Evolutionary conservation across 2,797 vertebrate genomes (phyloP), one percentile per base, ranked within the genome.

Genomic region (Takifugu ocellatus): DNA sequence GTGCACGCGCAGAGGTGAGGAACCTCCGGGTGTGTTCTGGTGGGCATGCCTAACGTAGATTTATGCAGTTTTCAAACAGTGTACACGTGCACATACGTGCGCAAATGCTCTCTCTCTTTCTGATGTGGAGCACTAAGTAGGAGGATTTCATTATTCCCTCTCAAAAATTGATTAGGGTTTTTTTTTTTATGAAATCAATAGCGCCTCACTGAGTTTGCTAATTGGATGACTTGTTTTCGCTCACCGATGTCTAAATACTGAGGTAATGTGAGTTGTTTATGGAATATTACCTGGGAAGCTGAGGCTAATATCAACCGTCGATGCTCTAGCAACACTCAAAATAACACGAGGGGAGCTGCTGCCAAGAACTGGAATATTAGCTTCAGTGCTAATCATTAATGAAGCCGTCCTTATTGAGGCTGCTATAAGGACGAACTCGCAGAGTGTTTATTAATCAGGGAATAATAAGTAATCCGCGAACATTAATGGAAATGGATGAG

Each of bases 401-500:
- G 81, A 89, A 89, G 82, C 83, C 79, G 79, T 84, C 82, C 78
- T 87, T 86, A 88, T 83, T 86, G 76, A 86, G 83, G 75, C 81
- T 74, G 79, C 81, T 71, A 66, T 75, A 72, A 86, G 81, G 83
- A 84, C 83, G 82, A 39, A 67, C 77, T 75, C 59, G 61, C 64
- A 10, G 75, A 80, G 81, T 89, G 88, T 89, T 90, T 90, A 90
- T 90, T 91, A 89, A 90, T 91, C 87, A 87, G 84, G 86, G 82
- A 89, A 90, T 90, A 88, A 89, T 90, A 88, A 86, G 83, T 89
- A 83, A 87, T 87, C 87, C 74, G 80, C 75, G 82, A 83, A 86
- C 87, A 89, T 88, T 82, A 88, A 89, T 90, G 85, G 76, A 81
- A 88, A 84, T 82, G 83, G 83, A 86, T 88, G 85, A 87, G 77